A percentile compares a stretch with the other conserved stretches of the same genome.
Evolutionary conservation across 2,113 vertebrate genomes (phyloP).

Genomic region (Odontesthes bonariensis): DNA sequence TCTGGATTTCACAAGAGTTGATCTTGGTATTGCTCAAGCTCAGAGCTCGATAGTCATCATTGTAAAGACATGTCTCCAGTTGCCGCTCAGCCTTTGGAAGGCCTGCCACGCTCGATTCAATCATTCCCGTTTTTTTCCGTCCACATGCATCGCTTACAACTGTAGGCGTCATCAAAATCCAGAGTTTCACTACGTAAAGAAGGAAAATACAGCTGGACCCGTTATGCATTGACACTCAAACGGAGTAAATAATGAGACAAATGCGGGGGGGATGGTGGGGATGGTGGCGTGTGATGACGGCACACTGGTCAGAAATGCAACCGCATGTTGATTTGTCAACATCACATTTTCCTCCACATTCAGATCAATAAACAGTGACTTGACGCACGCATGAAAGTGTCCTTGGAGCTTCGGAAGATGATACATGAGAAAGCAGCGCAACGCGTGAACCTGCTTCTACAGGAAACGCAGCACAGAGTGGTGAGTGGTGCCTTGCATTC

Average conservation of each 20-base stretch:
- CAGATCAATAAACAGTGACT: constrained; percentile 6
- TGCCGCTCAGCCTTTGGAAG: not conserved
- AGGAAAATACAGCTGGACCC: not conserved
- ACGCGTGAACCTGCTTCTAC: too few relatives aligned
- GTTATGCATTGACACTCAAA: not conserved
- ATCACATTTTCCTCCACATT: not conserved
- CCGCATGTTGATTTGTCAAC: constrained; percentile 1
- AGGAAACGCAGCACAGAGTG: not conserved
- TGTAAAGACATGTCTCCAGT: not conserved
- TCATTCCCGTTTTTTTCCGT: not conserved
- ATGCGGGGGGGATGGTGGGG: not conserved
- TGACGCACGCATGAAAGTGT: not conserved
- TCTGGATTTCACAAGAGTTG: constrained; percentile 19
- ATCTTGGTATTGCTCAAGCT: not conserved
- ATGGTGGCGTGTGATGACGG: too few relatives aligned
- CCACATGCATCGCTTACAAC: not conserved
- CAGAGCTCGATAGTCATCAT: not conserved
- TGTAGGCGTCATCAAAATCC: not conserved
- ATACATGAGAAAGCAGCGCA: too few relatives aligned
- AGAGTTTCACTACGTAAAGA: not conserved
- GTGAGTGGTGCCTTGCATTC: not conserved
- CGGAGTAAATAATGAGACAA: not conserved
- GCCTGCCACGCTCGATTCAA: not conserved
- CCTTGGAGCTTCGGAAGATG: too few relatives aligned
- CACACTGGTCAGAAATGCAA: not conserved